Base-by-base conservation (phyloP, 2,797 vertebrate genomes). In the Esox lucius region DNA sequence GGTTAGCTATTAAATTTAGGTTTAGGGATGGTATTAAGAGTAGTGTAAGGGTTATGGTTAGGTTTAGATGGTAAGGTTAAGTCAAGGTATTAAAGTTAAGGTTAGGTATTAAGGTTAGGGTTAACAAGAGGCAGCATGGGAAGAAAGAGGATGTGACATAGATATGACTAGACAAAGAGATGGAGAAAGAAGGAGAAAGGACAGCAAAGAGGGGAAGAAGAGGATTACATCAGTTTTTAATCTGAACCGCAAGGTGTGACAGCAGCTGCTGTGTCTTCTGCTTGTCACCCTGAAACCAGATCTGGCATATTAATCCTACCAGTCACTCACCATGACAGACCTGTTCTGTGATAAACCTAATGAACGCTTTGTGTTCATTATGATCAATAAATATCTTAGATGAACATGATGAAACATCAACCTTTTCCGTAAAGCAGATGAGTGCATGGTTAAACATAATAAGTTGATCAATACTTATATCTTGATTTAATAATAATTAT, bases 231-330 rank as follows among this genome's bases (percentile, higher is more conserved):
- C 39, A 42, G 39, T 42, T 3, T 9, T 9, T 42, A 42, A 42
- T 42, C 39, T 42, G 39, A 42, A 42, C 39, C 2, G 39, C 39
- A 42, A 42, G 90, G 84, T 85, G 84, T 85, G 87, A 91, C 53
- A 59, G 85, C 89, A 91, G 89, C 89, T 91, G 90, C 90, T 80
- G 82, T 88, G 87, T 78, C 88, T 87, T 89, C 88, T 89, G 84
- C 82, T 88, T 85, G 85, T 87, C 83, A 74, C 85, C 84, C 81
- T 72, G 77, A 90, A 90, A 91, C 90, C 89, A 86, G 84, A 88
- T 77, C 83, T 77, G 67, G 92, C 93, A 93, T 93, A 91, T 90
- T 91, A 93, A 93, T 91, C 81, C 87, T 12, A 75, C 66, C 71
- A 80, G 76, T 87, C 84, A 89, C 89, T 89, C 81, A 84, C 88